phyloP scores from a whole-genome alignment of 2,797 vertebrate genomes.

The Amblyopsis hoosieri region DNA sequence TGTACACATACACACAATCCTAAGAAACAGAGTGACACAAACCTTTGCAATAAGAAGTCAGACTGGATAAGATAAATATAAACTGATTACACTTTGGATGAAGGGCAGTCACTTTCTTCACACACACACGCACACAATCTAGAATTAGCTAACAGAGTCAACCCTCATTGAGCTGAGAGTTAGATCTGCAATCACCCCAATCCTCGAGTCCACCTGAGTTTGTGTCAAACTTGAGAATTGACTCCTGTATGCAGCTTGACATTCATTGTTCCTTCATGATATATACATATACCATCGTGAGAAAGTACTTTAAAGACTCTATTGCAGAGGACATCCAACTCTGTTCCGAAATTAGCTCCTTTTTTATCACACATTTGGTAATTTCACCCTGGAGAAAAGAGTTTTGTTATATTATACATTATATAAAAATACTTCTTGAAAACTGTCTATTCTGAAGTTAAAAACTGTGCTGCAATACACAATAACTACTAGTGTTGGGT shows the following conservation, averaged over 20 bases:
- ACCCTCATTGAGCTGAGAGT: neutral
- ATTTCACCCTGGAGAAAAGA: slow-evolving; percentile 76
- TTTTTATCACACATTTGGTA: slow-evolving; percentile 90
- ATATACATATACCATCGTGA: slow-evolving; percentile 89
- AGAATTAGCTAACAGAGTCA: slow-evolving; percentile 20
- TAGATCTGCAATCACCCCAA: slow-evolving; percentile 16
- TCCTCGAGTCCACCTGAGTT: slow-evolving; percentile 14
- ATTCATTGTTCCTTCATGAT: slow-evolving; percentile 88
- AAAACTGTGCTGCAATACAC: neutral
- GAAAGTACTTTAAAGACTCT: slow-evolving; percentile 87
- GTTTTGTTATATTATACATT: neutral
- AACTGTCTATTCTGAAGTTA: neutral
- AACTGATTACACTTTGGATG: slow-evolving; percentile 55
- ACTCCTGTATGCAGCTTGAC: neutral
- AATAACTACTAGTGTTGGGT: neutral
- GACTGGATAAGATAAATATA: slow-evolving; percentile 10
- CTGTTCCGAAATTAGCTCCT: slow-evolving; percentile 79
- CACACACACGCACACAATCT: neutral
- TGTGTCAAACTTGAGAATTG: neutral
- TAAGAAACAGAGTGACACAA: slow-evolving; percentile 20
- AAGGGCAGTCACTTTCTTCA: slow-evolving; percentile 48
- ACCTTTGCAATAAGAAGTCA: slow-evolving; percentile 9
- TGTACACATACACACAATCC: slow-evolving; percentile 9
- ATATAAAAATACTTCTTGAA: too few species aligned
- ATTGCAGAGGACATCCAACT: slow-evolving; percentile 85